Evolutionary conservation across 2,113 vertebrate species (phyloP).

Genomic region (Albula glossodonta): DNA sequence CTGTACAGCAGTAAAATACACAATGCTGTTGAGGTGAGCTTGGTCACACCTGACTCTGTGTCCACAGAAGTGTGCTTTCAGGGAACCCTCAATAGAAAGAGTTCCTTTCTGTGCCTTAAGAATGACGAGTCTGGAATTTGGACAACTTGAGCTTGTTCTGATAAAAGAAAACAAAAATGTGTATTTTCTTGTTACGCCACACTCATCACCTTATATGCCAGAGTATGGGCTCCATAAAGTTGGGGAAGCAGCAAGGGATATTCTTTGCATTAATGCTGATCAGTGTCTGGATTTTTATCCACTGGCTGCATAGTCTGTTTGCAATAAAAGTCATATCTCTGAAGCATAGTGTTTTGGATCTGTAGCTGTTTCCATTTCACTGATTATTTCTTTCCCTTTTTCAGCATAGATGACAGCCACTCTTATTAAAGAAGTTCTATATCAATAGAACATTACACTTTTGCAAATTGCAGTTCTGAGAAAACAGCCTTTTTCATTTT

Average conservation of each 20-base stretch:
- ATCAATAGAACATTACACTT: too few species aligned
- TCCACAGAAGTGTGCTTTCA: neutral
- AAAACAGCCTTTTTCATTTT: too few species aligned
- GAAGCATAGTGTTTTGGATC: conserved; percentile 11
- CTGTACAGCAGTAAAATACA: conserved; percentile 31
- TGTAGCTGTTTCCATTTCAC: neutral
- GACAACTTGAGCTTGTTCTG: conserved; percentile 31
- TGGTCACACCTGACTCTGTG: neutral
- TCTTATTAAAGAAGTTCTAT: too few species aligned
- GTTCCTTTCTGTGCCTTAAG: conserved; percentile 27
- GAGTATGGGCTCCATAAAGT: conserved; percentile 24
- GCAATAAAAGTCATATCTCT: conserved; percentile 30
- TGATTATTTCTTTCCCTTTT: too few species aligned
- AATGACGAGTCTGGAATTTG: conserved; percentile 24
- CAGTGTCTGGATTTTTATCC: conserved; percentile 30
- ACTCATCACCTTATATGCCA: conserved; percentile 18
- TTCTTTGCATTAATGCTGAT: conserved; percentile 13
- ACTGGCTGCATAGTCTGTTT: conserved; percentile 18
- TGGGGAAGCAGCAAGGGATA: neutral
- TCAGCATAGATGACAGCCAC: too few species aligned
- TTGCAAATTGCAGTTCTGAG: too few species aligned
- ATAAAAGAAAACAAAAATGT: conserved; percentile 20
- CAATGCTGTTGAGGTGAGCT: conserved; percentile 24
- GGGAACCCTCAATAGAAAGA: too few species aligned
- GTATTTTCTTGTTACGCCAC: conserved; percentile 22